A percentile compares a stretch with the other conserved stretches of the same genome.
Evolutionary conservation across 1,140 invertebrate genomes (phyloP).

Genomic region (Trichonephila clavipes): DNA sequence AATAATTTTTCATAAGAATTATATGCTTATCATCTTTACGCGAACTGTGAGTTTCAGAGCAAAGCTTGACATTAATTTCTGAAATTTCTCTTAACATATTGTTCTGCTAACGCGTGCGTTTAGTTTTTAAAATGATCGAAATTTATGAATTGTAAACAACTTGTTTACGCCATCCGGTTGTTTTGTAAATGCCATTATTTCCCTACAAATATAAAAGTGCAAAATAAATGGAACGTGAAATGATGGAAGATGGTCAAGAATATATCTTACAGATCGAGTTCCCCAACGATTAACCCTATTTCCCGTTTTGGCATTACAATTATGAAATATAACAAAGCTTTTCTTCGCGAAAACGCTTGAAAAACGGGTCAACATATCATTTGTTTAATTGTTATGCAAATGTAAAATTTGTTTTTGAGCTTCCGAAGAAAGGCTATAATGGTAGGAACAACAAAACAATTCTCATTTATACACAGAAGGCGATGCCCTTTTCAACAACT

Average conservation of each 20-base stretch:
- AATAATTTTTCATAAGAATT: too few relatives aligned
- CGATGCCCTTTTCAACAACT: too few relatives aligned
- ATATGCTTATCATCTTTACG: too few relatives aligned
- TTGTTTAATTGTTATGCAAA: not conserved
- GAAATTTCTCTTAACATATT: too few relatives aligned
- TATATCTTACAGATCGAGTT: not conserved
- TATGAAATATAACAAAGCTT: not conserved
- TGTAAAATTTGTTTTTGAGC: not conserved
- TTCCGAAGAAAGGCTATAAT: not conserved
- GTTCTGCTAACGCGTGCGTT: too few relatives aligned
- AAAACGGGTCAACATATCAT: not conserved
- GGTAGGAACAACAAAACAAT: not conserved
- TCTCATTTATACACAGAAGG: not conserved
- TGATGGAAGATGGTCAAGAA: not conserved
- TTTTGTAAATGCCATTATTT: not conserved
- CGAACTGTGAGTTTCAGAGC: too few relatives aligned
- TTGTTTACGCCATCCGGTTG: too few relatives aligned
- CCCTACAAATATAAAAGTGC: not conserved
- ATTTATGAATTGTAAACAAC: too few relatives aligned
- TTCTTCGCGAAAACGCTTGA: not conserved
- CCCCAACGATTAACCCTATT: not conserved
- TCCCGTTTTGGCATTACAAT: not conserved
- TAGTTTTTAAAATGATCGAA: too few relatives aligned
- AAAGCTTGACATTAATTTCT: too few relatives aligned
- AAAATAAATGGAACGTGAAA: constrained; percentile 1